Conservation (phyloP, 2,113 vertebrate species). For the Oreotrochilus melanogaster region DNA sequence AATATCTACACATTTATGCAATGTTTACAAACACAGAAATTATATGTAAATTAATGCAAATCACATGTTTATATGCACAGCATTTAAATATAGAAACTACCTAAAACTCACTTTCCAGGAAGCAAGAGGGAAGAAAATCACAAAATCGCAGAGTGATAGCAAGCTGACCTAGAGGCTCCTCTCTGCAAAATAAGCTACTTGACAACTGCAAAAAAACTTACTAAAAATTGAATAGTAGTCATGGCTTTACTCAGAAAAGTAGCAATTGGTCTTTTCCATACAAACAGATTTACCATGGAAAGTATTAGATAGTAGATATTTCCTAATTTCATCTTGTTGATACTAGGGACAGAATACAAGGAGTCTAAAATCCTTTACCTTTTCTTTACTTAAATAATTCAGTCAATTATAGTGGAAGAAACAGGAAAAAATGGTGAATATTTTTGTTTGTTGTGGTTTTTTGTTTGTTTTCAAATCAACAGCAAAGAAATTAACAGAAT, state of each 20-base stretch:
- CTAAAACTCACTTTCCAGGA: background rate
- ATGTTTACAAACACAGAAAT: background rate
- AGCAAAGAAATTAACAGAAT: background rate
- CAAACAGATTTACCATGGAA: background rate
- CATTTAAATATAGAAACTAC: background rate
- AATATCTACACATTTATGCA: background rate
- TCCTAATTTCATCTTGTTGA: background rate
- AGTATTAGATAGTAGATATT: background rate
- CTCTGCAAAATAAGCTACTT: background rate
- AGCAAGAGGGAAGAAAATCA: background rate
- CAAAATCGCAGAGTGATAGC: background rate
- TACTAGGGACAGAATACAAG: background rate
- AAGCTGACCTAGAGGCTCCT: background rate
- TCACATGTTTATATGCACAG: background rate
- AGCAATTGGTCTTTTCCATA: background rate
- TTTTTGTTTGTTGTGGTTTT: background rate
- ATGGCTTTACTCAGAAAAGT: background rate
- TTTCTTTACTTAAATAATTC: background rate
- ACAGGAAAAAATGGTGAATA: fast-evolving
- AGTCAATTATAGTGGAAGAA: background rate
- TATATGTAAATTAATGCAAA: background rate
- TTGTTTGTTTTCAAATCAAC: background rate
- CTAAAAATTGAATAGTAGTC: background rate
- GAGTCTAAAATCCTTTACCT: background rate
- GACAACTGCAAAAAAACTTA: background rate